Evolutionary conservation across 1,140 invertebrate genomes (phyloP), one percentile per base, ranked within the genome.

Genomic region (Trichonephila inaurata): DNA sequence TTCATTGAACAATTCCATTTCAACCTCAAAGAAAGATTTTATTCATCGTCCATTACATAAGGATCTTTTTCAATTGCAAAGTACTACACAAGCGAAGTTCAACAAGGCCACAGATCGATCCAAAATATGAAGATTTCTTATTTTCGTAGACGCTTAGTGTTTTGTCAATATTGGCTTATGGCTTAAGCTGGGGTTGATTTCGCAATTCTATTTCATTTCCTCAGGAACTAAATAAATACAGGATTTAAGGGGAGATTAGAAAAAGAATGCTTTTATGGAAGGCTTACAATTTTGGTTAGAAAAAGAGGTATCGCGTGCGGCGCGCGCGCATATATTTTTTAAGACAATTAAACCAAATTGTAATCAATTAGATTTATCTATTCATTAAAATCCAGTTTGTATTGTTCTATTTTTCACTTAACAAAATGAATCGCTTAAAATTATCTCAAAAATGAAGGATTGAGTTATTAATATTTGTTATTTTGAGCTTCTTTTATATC

Each of bases 161-260:
- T 91, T 28, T 83, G 90, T 91, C 90, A 91, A 91, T 91, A 66
- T 83, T 91, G 18, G 81, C 44, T 91, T 61, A 64, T 18, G 24
- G 82, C 51, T 21, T 85, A 24, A 60, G 44, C 33, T 40, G 33
- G 33, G 4, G 82, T 60, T 85, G 58, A 60, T 44, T 58, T 21
- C 44, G 33, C 82, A 85, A 85, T 85, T 85, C 58, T 18, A 51
- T 60, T n/a, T 85, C 58, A 7, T 44, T 60, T 51, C 82, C 58
- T 85, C 33, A 85, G n/a, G n/a, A 60, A 44, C 82, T 58, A 85
- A 85, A 40, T n/a, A 60, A 85, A 85, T 85, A 85, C 19, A 58
- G 82, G 44, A 85, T 72, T 72, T 72, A 28, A 40, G 4, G 33
- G 24, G 28, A 72, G 69, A 72, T 72, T 85, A n/a, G 12, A 8